Conservation (phyloP, 2,888 invertebrate genomes). For the Tridacna crocea region DNA sequence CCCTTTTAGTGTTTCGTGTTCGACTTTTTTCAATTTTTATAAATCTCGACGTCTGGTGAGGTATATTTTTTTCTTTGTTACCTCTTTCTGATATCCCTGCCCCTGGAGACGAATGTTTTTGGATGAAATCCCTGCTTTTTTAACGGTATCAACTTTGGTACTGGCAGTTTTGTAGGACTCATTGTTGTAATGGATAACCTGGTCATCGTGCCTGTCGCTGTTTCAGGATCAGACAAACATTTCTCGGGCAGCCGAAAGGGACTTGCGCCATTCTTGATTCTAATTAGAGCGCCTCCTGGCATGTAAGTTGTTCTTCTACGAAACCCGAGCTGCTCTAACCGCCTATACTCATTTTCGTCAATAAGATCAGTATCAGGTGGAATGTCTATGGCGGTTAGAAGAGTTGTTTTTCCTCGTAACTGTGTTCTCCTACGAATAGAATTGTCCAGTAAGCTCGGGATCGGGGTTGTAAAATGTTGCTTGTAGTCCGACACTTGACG, state of each 20-base stretch:
- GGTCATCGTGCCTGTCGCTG: background rate
- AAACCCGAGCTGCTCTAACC: conserved; percentile 54
- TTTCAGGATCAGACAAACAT: conserved; percentile 19
- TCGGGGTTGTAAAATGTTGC: conserved; percentile 50
- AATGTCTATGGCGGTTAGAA: background rate
- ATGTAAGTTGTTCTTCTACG: conserved; percentile 39
- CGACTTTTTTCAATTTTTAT: too few relatives aligned
- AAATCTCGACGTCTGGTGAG: too few relatives aligned
- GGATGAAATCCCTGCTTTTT: conserved; percentile 41
- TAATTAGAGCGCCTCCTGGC: conserved; percentile 37
- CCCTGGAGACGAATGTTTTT: conserved; percentile 3
- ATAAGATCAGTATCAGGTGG: conserved; percentile 16
- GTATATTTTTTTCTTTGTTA: too few relatives aligned
- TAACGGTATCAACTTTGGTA: conserved; percentile 11
- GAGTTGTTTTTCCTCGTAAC: conserved; percentile 13
- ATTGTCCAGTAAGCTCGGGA: conserved; percentile 30
- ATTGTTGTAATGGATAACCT: conserved; percentile 45
- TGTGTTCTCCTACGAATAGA: conserved; percentile 17
- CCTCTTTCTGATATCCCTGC: conserved; percentile 30
- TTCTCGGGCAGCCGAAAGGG: conserved; percentile 31
- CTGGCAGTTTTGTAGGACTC: conserved; percentile 20
- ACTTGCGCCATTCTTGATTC: conserved; percentile 15
- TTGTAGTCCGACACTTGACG: conserved; percentile 38
- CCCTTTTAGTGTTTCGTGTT: too few relatives aligned
- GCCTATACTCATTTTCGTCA: conserved; percentile 39